Percentiles rank a stretch among this genome's conserved stretches.
These are phyloP conservation scores for Perizoma flavofasciatum DNA, from an alignment of 2,888 invertebrate genomes.

Conservation along the genomic window DNA sequence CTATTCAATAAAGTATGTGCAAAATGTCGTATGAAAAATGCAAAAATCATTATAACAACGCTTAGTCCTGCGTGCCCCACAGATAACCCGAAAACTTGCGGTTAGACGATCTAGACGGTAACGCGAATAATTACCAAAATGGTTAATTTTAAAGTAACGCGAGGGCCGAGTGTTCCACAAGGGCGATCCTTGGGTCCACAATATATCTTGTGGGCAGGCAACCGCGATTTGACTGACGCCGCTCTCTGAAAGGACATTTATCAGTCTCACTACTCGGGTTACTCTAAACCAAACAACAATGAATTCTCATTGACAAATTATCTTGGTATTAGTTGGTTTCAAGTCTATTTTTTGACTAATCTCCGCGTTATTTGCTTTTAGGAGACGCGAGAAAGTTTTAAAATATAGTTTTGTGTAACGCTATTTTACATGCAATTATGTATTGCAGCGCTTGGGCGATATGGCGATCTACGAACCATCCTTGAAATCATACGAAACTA, in stretches of 20 bases:
- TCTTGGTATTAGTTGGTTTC: constrained; percentile 72
- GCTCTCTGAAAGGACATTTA: constrained; percentile 82
- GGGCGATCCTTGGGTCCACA: constrained; percentile 76
- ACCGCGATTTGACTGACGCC: constrained; percentile 83
- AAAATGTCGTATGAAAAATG: too few species aligned
- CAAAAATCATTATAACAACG: too few species aligned
- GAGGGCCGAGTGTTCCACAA: constrained; percentile 66
- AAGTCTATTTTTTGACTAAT: constrained; percentile 69
- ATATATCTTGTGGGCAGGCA: constrained; percentile 83
- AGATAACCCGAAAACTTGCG: constrained; percentile 29
- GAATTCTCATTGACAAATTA: constrained; percentile 83
- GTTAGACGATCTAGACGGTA: constrained; percentile 42
- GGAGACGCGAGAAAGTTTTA: background rate
- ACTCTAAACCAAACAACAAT: constrained; percentile 83
- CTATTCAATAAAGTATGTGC: too few species aligned
- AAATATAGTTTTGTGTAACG: too few species aligned
- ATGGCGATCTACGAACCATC: too few species aligned
- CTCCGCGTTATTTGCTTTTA: constrained; percentile 26
- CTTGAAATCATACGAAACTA: too few species aligned
- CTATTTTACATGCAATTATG: too few species aligned
- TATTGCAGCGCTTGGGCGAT: too few species aligned
- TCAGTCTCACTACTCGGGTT: constrained; percentile 81
- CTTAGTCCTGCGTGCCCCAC: too few species aligned
- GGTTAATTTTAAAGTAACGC: constrained; percentile 76
- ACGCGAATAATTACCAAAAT: constrained; percentile 60